These are phyloP conservation scores for Lophotis ruficrista DNA, from an alignment of 2,113 vertebrate genomes.

Conservation along the genomic window DNA sequence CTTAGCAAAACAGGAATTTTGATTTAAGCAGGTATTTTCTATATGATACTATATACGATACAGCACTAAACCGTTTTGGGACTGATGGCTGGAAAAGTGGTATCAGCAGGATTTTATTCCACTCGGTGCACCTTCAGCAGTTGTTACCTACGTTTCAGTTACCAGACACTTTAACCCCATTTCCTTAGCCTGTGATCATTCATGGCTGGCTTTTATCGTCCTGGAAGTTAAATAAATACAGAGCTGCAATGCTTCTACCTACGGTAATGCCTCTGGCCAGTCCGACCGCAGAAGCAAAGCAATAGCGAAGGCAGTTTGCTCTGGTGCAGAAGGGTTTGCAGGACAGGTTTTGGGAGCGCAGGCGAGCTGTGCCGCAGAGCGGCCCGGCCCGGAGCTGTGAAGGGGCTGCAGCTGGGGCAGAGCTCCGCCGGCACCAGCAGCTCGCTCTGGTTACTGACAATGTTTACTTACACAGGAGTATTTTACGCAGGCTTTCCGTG, in stretches of 20 bases:
- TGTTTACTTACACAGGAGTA: not conserved
- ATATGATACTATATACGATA: accelerated
- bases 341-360: too few species aligned
- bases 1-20: too few species aligned
- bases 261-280: not conserved
- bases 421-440: not conserved
- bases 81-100: not conserved
- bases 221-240: not conserved
- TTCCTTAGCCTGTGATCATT: not conserved
- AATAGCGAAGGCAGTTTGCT: too few species aligned
- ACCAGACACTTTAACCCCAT: too few species aligned
- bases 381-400: too few species aligned
- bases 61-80: not conserved
- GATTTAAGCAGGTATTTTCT: not conserved
- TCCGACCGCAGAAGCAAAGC: not conserved
- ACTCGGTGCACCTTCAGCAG: not conserved
- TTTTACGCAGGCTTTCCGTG: not conserved
- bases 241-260: not conserved
- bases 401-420: not conserved
- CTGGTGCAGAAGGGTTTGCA: not conserved
- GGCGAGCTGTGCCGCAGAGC: too few species aligned
- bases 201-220: not conserved
- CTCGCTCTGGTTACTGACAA: not conserved
- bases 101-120: not conserved
- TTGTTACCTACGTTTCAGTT: not conserved